These are phyloP conservation scores for Epinotia nisella DNA, from an alignment of 2,888 invertebrate species.

Conservation along the genomic window DNA sequence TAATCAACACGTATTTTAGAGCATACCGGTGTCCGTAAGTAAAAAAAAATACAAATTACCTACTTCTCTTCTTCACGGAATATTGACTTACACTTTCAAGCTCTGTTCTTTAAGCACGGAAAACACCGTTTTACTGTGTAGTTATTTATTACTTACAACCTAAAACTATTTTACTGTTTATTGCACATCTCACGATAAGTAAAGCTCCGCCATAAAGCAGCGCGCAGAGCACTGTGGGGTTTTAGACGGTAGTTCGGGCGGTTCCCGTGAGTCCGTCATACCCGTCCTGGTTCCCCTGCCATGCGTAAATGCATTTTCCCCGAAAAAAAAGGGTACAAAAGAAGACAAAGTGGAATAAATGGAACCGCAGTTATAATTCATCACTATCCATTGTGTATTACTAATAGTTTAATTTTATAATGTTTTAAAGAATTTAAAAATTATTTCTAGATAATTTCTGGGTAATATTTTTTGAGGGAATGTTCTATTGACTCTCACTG, in stretches of 20 bases:
- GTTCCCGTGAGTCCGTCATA: too few relatives aligned
- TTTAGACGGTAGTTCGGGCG: too few relatives aligned
- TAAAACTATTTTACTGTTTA: not conserved
- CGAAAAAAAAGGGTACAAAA: too few relatives aligned
- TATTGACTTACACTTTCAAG: not conserved
- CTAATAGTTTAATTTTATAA: conserved; percentile 1
- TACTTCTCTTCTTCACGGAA: not conserved
- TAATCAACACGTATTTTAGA: conserved; percentile 19
- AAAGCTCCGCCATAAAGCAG: too few relatives aligned
- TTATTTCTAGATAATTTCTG: too few relatives aligned
- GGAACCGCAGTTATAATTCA: conserved; percentile 3
- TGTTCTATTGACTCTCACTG: too few relatives aligned
- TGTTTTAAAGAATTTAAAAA: too few relatives aligned
- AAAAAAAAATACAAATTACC: not conserved
- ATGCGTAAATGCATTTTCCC: too few relatives aligned
- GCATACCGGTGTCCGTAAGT: conserved; percentile 31
- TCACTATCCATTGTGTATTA: conserved; percentile 6
- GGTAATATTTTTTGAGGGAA: too few relatives aligned
- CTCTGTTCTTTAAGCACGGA: not conserved
- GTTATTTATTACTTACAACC: not conserved
- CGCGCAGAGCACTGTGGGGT: too few relatives aligned
- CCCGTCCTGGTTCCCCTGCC: too few relatives aligned
- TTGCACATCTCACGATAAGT: not conserved
- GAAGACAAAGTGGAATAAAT: not conserved
- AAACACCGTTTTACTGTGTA: not conserved